Evolutionary conservation across 2,797 vertebrate species (phyloP), one percentile per base, ranked within the genome.

Genomic region (Lepus oiostolus): DNA sequence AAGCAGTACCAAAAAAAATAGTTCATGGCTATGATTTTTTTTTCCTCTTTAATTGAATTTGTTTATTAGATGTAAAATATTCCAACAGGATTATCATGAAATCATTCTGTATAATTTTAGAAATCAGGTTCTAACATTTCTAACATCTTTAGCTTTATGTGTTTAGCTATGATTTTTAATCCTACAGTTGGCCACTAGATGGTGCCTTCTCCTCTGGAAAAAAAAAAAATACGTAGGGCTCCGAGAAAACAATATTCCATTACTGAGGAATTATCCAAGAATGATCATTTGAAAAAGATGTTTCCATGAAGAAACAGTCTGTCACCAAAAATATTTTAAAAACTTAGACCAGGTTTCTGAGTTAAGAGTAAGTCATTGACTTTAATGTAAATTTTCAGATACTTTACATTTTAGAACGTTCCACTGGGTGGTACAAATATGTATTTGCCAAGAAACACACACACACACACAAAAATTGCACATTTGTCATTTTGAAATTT

Each of bases 111-210:
- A 38, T 50, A 47, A 80, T 42, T 88, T 83, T 42, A 47, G 76
- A 90, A 50, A 60, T 81, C 22, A 67, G 63, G 6, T 35, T 92
- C 42, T 70, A 62, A 60, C 28, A 32, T 68, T 85, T 80, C 28
- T 80, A 60, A 75, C 22, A 74, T 16, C 5, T 72, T 91, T 65
- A 71, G 65, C 63, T 58, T 77, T 77, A 9, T 54, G 62, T 32
- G 12, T 71, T 84, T 63, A 71, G 16, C 17, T 65, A n/a, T n/a
- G n/a, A 19, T 9, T 85, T 68, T 85, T 94, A 62, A 88, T 94
- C 54, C 72, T 85, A 82, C 8, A 75, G 32, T 3, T 85, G 74
- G 88, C 96, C 96, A 96, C 95, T 90, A 96, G 96, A 94, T 97
- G 97, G 96, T 38, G 91, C 77, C 63, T 79, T 93, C 28, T 54